Evolutionary conservation across 2,797 vertebrate genomes (phyloP).

Genomic region (Aplochiton taeniatus): DNA sequence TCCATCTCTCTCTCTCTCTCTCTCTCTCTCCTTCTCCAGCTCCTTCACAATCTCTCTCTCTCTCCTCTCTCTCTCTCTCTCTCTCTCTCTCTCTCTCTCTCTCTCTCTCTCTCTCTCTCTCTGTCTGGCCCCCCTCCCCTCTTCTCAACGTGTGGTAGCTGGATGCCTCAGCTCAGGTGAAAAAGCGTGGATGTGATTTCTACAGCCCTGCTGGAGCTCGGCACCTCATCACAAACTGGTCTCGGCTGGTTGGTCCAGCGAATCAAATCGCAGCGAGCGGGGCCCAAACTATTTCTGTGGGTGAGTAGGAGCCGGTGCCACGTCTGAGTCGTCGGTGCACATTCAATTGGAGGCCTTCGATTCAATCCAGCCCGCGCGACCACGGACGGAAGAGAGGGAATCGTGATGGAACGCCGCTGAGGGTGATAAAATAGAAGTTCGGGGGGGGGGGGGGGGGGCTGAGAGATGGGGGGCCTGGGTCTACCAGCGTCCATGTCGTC

Average conservation of each 20-base stretch:
- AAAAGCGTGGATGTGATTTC: conserved; percentile 67
- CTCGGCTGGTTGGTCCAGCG: conserved; percentile 63
- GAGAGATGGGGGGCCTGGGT: conserved; percentile 2
- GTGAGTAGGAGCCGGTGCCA: conserved; percentile 50
- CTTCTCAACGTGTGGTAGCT: conserved; percentile 20
- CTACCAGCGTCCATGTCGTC: too few relatives aligned
- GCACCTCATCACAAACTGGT: conserved; percentile 70
- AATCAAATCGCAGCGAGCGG: conserved; percentile 64
- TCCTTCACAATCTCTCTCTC: background rate
- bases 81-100: conserved; percentile 12
- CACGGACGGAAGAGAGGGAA: conserved; percentile 25
- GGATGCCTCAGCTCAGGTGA: conserved; percentile 60
- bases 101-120: conserved; percentile 3
- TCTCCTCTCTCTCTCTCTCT: conserved; percentile 21
- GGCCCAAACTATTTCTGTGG: conserved; percentile 61
- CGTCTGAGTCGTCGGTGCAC: conserved; percentile 47
- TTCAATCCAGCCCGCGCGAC: conserved; percentile 59
- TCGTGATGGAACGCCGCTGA: conserved; percentile 11
- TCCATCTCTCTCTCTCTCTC: conserved; percentile 23
- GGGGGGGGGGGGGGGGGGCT: background rate
- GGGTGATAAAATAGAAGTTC: conserved; percentile 32
- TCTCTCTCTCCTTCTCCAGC: conserved; percentile 42
- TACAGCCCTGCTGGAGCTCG: conserved; percentile 66
- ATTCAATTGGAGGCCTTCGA: conserved; percentile 54
- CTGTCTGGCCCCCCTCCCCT: background rate